Base-by-base conservation (phyloP, 2,888 invertebrate genomes). In the Aphodius granarius region DNA sequence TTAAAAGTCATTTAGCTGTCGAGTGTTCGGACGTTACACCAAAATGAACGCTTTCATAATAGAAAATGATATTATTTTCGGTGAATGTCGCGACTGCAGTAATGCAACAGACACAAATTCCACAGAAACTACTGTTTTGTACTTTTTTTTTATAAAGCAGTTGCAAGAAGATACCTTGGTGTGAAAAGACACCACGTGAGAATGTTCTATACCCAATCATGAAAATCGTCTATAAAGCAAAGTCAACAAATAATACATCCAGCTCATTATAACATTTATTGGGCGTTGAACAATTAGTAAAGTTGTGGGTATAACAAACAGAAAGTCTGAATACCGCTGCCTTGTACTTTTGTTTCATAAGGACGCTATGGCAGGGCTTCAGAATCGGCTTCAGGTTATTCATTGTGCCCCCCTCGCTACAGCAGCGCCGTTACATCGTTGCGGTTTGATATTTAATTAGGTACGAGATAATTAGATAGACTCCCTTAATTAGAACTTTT, bases 401-500 rank as follows among this genome's bases (percentile, higher is more conserved):
- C 43, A 43, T 6, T 6, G 43, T 43, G 1, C 43, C 2, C 2
- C 43, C 9, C 43, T 43, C 43, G 43, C 43, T 6, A 43, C 43
- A 43, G 43, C 80, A 17, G 66, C 66, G 66, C 66, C 66, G 66
- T 3, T 19, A 18, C 43, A 43, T 43, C 43, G 72, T 74, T 83
- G 85, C 82, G 85, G 85, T 84, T 85, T 83, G 83, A 85, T 86
- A 86, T 86, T 85, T 86, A 86, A 86, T 86, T 86, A 86, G 85
- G 84, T 85, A 82, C 83, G 83, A 83, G 86, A 85, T 86, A 86
- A 86, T 86, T 85, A 86, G 84, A 86, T 85, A n/a, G n/a, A 84
- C 85, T 85, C 84, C 84, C 85, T 85, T 86, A 86, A 86, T 86
- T 86, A 86, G 84, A 84, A 86, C 86, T 88, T 88, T 88, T 80